phyloP scores from a whole-genome alignment of 2,888 invertebrate genomes.

The Rhogogaster chlorosoma region DNA sequence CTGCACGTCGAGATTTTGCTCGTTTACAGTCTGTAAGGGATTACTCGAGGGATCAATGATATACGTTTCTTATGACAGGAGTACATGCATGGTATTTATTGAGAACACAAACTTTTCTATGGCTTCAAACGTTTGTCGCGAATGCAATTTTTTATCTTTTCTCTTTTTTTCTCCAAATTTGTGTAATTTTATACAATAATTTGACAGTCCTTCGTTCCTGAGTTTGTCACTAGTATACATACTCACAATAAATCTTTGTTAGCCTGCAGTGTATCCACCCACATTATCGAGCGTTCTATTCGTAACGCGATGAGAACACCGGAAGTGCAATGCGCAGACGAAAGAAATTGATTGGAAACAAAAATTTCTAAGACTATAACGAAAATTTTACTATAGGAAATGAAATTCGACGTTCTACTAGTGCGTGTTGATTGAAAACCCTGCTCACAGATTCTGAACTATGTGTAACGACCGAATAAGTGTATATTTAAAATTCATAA shows the following conservation, averaged over 20 bases:
- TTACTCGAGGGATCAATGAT: background rate
- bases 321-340: conserved; percentile 19
- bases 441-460: background rate
- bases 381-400: background rate
- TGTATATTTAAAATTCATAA: background rate
- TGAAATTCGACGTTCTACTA: background rate
- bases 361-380: background rate
- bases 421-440: background rate
- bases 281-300: conserved; percentile 8
- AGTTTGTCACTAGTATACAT: background rate
- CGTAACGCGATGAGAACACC: background rate
- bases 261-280: background rate
- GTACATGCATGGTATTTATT: background rate
- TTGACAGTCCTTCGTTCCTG: background rate
- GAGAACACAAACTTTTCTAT: background rate
- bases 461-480: conserved; percentile 1
- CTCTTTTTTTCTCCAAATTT: background rate
- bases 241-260: background rate
- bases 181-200: background rate
- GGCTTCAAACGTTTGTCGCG: background rate
- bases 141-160: background rate
- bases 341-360: conserved; percentile 1
- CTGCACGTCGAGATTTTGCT: background rate
- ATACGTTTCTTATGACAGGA: background rate
- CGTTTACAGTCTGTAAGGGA: background rate